phyloP scores from a whole-genome alignment of 2,888 invertebrate species.

The Tetramorium bicarinatum region DNA sequence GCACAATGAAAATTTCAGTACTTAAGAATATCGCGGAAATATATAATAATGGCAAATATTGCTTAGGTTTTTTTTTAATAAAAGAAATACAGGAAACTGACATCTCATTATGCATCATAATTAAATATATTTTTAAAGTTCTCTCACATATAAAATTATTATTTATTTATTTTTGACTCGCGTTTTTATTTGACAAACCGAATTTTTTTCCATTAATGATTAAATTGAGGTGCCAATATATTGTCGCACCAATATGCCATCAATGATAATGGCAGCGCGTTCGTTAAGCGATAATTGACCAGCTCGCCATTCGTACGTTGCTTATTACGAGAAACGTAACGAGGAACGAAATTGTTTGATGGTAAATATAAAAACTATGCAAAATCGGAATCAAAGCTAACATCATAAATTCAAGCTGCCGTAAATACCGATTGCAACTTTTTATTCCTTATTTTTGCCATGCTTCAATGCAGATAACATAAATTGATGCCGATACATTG shows the following conservation, averaged over 20 bases:
- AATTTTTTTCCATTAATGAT: conserved; percentile 37
- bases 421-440: conserved; percentile 32
- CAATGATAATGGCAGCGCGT: conserved; percentile 21
- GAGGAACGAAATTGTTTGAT: conserved; percentile 13
- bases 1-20: not conserved
- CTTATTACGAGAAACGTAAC: conserved; percentile 33
- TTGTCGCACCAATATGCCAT: not conserved
- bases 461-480: not conserved
- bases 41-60: not conserved
- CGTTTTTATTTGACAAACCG: not conserved
- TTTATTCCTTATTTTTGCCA: conserved; percentile 9
- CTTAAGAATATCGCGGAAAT: not conserved
- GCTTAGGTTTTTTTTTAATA: not conserved
- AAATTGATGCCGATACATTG: conserved; percentile 13
- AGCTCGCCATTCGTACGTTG: conserved; percentile 11
- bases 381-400: not conserved
- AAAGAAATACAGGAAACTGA: not conserved
- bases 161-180: not conserved
- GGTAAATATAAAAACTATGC: not conserved
- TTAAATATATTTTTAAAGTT: not conserved
- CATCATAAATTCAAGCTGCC: conserved; percentile 20
- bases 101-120: not conserved
- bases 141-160: not conserved
- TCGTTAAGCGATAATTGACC: conserved; percentile 48
- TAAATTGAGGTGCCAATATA: not conserved